Base-by-base conservation (phyloP, 2,888 invertebrate species). In the Anthrax anthrax region DNA sequence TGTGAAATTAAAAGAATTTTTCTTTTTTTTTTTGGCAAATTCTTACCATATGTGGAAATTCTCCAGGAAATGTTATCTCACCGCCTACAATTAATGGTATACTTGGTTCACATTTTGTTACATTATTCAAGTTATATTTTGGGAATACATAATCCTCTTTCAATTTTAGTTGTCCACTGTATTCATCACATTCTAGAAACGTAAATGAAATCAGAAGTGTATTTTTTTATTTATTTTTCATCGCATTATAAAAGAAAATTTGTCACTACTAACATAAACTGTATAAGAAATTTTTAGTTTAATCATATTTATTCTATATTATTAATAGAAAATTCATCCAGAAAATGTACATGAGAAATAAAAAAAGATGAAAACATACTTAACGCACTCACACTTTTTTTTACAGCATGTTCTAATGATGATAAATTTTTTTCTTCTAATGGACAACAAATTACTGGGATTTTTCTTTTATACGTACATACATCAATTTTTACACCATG, bases 21-120 rank as follows among this genome's bases (percentile, higher is more conserved):
- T 23, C 8, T 29, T 6, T 29, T 29, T 29, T 29, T 29, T 29
- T 29, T 29, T 12, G 5, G 29, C 37, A 13, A 16, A 18, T 23
- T 13, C 29, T 18, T 64, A 73, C 74, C 76, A 77, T 76, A 52
- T 75, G 76, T 2, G 76, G 76, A 58, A 73, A 76, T 56, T 75
- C 73, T 37, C 68, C 71, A 23, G 63, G 58, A 18, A 60, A 55
- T 0, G 75, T 72, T 14, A 66, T 63, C 42, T 63, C 61, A 5
- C 76, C 76, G 4, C 75, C 76, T 39, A 75, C 73, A 47, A 76
- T 74, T 49, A 75, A 56, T 0, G 72, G 70, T 18, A 72, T 60
- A 47, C 72, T 70, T 18, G 58, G 46, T 8, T 60, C 59, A 44
- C 66, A 66, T 16, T 55, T 55, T 43, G 60, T 63, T 1, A 43